Evolutionary conservation across 2,888 invertebrate species (phyloP).

Genomic region (Xanthia icteritia): DNA sequence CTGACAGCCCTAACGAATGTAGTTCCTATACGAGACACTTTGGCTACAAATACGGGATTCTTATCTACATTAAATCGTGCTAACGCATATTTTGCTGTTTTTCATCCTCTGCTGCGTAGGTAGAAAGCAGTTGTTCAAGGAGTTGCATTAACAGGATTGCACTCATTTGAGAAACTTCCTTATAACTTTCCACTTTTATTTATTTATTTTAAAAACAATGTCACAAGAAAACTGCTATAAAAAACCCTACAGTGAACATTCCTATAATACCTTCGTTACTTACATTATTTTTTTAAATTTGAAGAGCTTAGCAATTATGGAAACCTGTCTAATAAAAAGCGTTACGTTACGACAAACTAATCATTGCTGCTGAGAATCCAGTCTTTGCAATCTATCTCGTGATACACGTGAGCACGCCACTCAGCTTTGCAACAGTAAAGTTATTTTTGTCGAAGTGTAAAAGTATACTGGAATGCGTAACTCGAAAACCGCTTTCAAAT

Average conservation of each 20-base stretch:
- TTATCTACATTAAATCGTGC: not conserved
- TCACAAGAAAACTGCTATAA: not conserved
- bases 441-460: conserved; percentile 70
- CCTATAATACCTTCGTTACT: not conserved
- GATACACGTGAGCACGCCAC: conserved; percentile 40
- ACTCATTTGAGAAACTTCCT: not conserved
- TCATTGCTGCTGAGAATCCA: conserved; percentile 44
- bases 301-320: conserved; percentile 23
- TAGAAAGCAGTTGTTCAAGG: not conserved
- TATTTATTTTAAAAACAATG: not conserved
- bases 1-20: conserved; percentile 15
- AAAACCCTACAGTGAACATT: not conserved
- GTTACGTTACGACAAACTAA: conserved; percentile 47
- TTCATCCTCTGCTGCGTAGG: not conserved
- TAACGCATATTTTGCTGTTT: not conserved
- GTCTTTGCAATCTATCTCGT: conserved; percentile 42
- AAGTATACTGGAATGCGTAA: conserved; percentile 70
- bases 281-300: not conserved
- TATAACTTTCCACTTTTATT: not conserved
- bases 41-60: not conserved
- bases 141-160: not conserved
- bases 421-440: conserved; percentile 65
- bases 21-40: not conserved
- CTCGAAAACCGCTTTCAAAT: conserved; percentile 70
- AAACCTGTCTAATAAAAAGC: conserved; percentile 46